These are phyloP conservation scores for Cremastobaeus sp. DNA, from an alignment of 2,888 invertebrate genomes.

Conservation along the genomic window DNA sequence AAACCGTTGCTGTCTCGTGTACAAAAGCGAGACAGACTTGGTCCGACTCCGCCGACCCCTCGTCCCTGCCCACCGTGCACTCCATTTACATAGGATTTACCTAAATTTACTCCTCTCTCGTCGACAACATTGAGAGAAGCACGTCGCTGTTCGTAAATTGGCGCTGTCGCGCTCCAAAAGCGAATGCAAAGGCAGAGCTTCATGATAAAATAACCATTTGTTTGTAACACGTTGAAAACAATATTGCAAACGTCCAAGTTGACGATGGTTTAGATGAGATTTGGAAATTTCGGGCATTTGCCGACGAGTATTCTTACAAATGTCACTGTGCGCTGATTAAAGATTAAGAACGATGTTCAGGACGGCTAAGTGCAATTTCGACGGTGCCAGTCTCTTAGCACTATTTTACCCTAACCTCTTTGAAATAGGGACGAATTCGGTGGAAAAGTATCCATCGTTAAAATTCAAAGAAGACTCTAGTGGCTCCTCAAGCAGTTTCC, in stretches of 20 bases:
- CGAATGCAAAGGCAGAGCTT: constrained; percentile 52
- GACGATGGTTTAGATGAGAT: constrained; percentile 50
- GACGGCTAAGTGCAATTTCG: too few species aligned
- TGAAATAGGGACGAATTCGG: neutral
- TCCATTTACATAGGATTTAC: constrained; percentile 62
- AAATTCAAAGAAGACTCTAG: constrained; percentile 53
- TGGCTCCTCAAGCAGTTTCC: constrained; percentile 36
- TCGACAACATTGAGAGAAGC: constrained; percentile 45
- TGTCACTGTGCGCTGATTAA: too few species aligned
- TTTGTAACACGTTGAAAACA: constrained; percentile 56
- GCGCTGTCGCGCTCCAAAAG: constrained; percentile 54
- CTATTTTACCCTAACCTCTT: too few species aligned
- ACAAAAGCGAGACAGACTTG: constrained; percentile 25
- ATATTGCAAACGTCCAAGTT: constrained; percentile 53
- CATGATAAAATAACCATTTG: constrained; percentile 61
- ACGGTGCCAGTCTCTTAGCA: too few species aligned
- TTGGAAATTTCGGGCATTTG: constrained; percentile 30
- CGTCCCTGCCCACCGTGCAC: constrained; percentile 12
- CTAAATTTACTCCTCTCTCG: constrained; percentile 60
- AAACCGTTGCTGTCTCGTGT: constrained; percentile 38
- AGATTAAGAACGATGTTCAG: too few species aligned
- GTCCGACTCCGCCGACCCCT: constrained; percentile 3
- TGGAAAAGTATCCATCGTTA: constrained; percentile 45
- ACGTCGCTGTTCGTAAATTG: constrained; percentile 60
- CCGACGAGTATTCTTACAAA: constrained; percentile 20